Evolutionary conservation across 2,888 invertebrate species (phyloP).

Genomic region (Drosophila limbata): DNA sequence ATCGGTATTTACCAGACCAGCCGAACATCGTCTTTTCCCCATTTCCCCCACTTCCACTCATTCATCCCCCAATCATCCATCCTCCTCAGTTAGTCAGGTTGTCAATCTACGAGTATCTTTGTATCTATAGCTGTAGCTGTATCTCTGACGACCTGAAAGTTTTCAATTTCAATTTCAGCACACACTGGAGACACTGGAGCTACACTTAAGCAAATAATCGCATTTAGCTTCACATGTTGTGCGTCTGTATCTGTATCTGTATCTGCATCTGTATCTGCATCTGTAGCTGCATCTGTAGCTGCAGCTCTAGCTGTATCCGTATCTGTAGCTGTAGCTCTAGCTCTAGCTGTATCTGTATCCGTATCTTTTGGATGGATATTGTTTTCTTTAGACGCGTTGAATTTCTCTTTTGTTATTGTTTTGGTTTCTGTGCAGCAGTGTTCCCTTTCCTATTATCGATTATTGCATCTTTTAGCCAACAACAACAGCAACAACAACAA

Average conservation of each 20-base stretch:
- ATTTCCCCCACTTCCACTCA: not conserved
- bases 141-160: conserved; percentile 42
- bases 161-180: conserved; percentile 65
- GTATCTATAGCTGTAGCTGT: conserved; percentile 17
- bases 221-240: conserved; percentile 64
- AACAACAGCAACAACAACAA: conserved; percentile 20
- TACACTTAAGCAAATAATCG: conserved; percentile 80
- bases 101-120: conserved; percentile 17
- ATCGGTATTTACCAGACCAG: conserved; percentile 53
- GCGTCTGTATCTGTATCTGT: conserved; percentile 33
- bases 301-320: conserved; percentile 24
- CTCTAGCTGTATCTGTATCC: conserved; percentile 30
- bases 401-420: conserved; percentile 59
- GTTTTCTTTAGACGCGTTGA: conserved; percentile 64
- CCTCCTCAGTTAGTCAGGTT: conserved; percentile 17
- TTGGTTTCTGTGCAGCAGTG: conserved; percentile 34
- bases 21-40: conserved; percentile 19
- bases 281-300: conserved; percentile 29
- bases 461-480: conserved; percentile 67
- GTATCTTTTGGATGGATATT: conserved; percentile 46
- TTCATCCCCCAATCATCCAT: conserved; percentile 2
- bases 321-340: conserved; percentile 35
- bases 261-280: conserved; percentile 35
- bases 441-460: conserved; percentile 70
- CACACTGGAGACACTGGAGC: conserved; percentile 46